Percentiles rank a stretch among this genome's conserved stretches.
Evolutionary conservation across 1,140 invertebrate genomes (phyloP).

Genomic region (Pseudachorutes palmiensis): DNA sequence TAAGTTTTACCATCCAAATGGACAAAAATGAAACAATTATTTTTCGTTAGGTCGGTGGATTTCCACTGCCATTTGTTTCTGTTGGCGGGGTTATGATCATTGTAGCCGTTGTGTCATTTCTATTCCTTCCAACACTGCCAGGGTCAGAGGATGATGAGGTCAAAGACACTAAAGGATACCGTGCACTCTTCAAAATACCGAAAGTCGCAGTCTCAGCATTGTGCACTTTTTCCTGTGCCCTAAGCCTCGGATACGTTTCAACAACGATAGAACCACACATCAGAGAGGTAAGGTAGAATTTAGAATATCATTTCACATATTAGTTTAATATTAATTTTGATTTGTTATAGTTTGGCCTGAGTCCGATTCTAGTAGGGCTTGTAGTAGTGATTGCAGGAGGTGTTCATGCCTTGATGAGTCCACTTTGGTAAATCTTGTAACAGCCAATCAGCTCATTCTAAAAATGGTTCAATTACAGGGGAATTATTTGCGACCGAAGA

Average conservation of each 20-base stretch:
- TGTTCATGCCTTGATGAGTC: constrained; percentile 69
- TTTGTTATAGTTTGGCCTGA: constrained; percentile 48
- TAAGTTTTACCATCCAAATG: not conserved
- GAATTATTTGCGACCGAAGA: constrained; percentile 63
- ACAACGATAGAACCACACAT: constrained; percentile 73
- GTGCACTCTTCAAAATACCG: constrained; percentile 56
- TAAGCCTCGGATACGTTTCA: constrained; percentile 71
- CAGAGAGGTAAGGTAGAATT: no score
- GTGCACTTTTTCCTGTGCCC: constrained; percentile 63
- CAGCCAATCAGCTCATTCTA: not conserved
- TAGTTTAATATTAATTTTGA: no score
- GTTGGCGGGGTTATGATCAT: no score
- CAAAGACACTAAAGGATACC: constrained; percentile 11
- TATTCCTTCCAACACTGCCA: constrained; percentile 39
- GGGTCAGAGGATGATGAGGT: not conserved
- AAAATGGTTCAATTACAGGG: constrained; percentile 52
- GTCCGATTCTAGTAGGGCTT: constrained; percentile 63
- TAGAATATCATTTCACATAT: no score
- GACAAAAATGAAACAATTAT: not conserved
- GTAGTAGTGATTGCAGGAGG: constrained; percentile 83
- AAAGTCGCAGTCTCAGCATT: constrained; percentile 57
- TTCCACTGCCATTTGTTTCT: constrained; percentile 74
- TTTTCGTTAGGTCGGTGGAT: constrained; percentile 60
- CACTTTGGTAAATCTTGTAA: constrained; percentile 51
- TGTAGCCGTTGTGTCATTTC: constrained; percentile 66